Percentiles rank a stretch among this genome's conserved stretches.
Conservation (phyloP, 2,113 vertebrate species). For the Oryzias curvinotus region DNA sequence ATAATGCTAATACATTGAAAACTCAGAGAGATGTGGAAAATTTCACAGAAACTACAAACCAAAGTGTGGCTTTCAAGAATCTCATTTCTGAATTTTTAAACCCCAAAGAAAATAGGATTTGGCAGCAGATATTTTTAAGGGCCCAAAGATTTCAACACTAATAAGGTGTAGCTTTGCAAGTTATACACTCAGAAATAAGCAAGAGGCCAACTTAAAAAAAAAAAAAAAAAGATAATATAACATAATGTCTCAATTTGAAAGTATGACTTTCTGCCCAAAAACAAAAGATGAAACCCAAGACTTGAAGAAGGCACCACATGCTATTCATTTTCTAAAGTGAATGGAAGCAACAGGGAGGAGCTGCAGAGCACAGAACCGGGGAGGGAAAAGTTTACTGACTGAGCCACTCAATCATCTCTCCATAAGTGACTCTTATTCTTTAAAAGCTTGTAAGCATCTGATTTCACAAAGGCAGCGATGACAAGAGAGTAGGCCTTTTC, state of each 20-base stretch:
- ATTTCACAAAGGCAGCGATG: conserved; percentile 57
- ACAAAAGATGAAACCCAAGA: conserved; percentile 70
- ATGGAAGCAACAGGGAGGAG: conserved; percentile 52
- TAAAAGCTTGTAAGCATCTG: conserved; percentile 65
- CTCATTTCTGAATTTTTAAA: background rate
- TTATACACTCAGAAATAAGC: conserved; percentile 56
- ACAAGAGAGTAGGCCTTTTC: conserved; percentile 40
- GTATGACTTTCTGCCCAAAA: conserved; percentile 59
- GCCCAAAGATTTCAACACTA: conserved; percentile 50
- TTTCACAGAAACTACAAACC: too few species aligned
- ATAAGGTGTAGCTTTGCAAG: conserved; percentile 69
- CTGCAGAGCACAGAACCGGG: conserved; percentile 35
- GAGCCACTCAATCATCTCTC: conserved; percentile 64
- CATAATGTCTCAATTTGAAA: conserved; percentile 67
- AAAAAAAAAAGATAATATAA: conserved; percentile 33
- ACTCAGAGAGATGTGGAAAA: too few species aligned
- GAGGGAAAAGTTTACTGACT: conserved; percentile 61
- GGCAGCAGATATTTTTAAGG: conserved; percentile 46
- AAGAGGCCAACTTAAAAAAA: conserved; percentile 36
- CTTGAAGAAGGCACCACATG: conserved; percentile 64
- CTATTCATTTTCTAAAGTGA: conserved; percentile 68
- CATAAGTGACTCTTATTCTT: conserved; percentile 65
- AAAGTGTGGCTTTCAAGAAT: conserved; percentile 7
- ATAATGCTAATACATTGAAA: too few species aligned
- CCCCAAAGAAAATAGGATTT: conserved; percentile 43